Percentiles rank a stretch among this genome's conserved stretches.
Evolutionary conservation across 2,113 vertebrate genomes (phyloP).

Genomic region (Rafetus swinhoei): DNA sequence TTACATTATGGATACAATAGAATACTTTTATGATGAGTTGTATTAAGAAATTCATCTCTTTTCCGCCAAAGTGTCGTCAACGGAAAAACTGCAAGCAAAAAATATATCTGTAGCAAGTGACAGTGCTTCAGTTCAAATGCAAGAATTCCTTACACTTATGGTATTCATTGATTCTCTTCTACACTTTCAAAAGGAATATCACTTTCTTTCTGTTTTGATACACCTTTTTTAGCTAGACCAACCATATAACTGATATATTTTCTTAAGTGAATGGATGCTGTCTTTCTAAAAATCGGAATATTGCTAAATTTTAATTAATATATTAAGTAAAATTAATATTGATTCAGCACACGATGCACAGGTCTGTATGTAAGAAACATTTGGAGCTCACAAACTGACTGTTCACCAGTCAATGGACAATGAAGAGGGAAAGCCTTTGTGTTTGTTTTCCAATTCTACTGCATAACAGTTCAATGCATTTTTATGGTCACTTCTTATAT

Average conservation of each 20-base stretch:
- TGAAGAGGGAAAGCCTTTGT: not conserved
- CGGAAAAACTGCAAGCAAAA: not conserved
- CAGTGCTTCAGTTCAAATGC: not conserved
- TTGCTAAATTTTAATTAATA: not conserved
- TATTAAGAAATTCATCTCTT: not conserved
- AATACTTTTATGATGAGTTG: not conserved
- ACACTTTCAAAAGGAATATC: not conserved
- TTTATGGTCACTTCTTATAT: slow-evolving; percentile 11
- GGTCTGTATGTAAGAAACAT: not conserved
- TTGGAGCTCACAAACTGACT: not conserved
- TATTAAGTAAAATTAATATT: not conserved
- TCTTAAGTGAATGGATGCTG: not conserved
- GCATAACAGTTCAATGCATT: not conserved
- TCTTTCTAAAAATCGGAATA: not conserved
- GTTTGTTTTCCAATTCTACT: not conserved
- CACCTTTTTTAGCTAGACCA: not conserved
- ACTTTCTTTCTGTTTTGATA: not conserved
- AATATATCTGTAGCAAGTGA: not conserved
- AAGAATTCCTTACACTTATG: not conserved
- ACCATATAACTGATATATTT: not conserved
- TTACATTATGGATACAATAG: not conserved
- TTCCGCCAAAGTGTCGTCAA: not conserved
- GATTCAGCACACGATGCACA: not conserved
- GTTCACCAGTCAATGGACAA: not conserved
- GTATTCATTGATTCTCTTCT: not conserved